Evolutionary conservation across 2,797 vertebrate genomes (phyloP).

Genomic region (Pristis pectinata): DNA sequence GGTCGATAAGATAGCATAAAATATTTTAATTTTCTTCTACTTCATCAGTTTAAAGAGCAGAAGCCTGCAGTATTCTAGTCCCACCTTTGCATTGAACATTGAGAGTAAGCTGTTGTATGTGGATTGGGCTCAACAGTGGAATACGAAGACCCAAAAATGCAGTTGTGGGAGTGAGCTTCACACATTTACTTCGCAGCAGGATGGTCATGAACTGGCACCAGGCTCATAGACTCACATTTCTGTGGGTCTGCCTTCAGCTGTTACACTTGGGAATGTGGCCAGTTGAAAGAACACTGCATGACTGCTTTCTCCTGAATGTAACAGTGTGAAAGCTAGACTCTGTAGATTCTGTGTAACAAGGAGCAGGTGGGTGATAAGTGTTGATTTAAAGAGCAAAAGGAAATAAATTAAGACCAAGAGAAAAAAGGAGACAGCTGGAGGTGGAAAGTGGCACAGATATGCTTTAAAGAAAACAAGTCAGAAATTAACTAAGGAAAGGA

Average conservation of each 20-base stretch:
- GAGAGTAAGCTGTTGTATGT: background rate
- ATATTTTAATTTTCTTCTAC: background rate
- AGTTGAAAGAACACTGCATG: background rate
- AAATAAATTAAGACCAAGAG: constrained; percentile 21
- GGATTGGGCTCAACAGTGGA: background rate
- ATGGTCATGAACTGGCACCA: background rate
- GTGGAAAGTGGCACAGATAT: background rate
- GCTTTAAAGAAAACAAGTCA: background rate
- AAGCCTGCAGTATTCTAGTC: background rate
- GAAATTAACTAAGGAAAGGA: background rate
- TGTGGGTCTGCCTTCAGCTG: background rate
- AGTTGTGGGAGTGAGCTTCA: background rate
- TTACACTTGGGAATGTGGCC: background rate
- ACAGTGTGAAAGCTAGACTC: background rate
- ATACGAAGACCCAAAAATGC: background rate
- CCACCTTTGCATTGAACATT: background rate
- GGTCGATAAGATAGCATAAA: background rate
- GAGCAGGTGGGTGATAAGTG: background rate
- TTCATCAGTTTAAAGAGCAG: background rate
- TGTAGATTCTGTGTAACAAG: background rate
- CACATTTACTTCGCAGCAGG: background rate
- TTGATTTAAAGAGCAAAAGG: background rate
- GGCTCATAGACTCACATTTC: background rate
- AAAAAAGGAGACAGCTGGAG: background rate
- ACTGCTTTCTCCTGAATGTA: background rate